Conservation (phyloP, 2,797 vertebrate genomes). For the Poecilia wingei region DNA sequence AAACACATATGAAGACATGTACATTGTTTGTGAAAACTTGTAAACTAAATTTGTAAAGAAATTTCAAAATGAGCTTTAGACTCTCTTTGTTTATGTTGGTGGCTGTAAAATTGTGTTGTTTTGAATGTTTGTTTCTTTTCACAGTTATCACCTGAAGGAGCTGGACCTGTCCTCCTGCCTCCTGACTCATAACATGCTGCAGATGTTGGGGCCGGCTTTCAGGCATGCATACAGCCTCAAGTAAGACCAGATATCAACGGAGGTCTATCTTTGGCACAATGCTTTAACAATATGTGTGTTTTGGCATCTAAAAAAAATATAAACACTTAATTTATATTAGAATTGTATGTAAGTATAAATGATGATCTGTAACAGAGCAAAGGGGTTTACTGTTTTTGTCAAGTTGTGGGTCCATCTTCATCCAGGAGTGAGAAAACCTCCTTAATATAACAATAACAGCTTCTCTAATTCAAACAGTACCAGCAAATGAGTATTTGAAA, state of each 20-base stretch:
- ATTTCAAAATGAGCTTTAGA: not conserved
- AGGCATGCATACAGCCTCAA: slow-evolving; percentile 86
- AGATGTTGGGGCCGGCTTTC: slow-evolving; percentile 85
- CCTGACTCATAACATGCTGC: slow-evolving; percentile 82
- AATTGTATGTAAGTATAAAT: too few relatives aligned
- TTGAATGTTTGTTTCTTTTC: not conserved
- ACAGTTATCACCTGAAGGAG: slow-evolving; percentile 81
- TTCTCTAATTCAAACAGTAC: not conserved
- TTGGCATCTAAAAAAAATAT: too few relatives aligned
- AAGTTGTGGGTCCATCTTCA: not conserved
- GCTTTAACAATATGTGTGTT: too few relatives aligned
- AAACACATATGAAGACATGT: not conserved
- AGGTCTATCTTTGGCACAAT: not conserved
- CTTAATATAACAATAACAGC: not conserved
- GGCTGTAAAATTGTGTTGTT: not conserved
- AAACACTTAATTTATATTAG: too few relatives aligned
- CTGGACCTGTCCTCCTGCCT: slow-evolving; percentile 92
- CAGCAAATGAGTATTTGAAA: not conserved
- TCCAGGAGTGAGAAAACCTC: not conserved
- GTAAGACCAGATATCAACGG: slow-evolving; percentile 78
- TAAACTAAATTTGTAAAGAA: not conserved
- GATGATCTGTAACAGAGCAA: not conserved
- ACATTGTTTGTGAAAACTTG: not conserved
- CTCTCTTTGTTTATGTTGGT: not conserved
- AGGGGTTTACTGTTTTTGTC: not conserved